Percentiles rank a stretch among this genome's conserved stretches.
Conservation (phyloP, 2,888 invertebrate species). For the Eretmocerus hayati region DNA sequence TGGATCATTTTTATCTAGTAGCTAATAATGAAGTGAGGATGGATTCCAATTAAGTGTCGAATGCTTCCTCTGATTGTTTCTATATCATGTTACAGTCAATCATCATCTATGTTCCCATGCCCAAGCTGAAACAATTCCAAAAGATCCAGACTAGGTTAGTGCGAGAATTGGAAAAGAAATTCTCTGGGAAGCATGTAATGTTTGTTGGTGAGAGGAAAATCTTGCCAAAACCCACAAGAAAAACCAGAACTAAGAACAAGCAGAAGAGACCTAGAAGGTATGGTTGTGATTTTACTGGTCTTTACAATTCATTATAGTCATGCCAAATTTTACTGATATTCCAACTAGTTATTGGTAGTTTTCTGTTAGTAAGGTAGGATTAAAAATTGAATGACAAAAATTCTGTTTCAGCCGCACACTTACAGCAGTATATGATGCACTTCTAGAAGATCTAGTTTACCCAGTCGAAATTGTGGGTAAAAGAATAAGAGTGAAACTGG, state of each 20-base stretch:
- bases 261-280: constrained; percentile 68
- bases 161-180: constrained; percentile 98
- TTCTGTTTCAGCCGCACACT: constrained; percentile 82
- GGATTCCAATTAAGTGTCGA: too few relatives aligned
- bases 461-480: constrained; percentile 99
- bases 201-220: constrained; percentile 97
- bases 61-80: too few relatives aligned
- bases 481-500: constrained; percentile 90
- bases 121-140: constrained; percentile 94
- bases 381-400: too few relatives aligned
- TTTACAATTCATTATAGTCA: too few relatives aligned
- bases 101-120: constrained; percentile 98
- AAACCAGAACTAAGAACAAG: constrained; percentile 70
- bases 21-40: too few relatives aligned
- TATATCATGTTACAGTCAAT: constrained; percentile 67
- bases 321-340: too few relatives aligned
- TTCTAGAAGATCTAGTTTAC: constrained; percentile 94
- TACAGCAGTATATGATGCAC: constrained; percentile 95
- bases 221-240: constrained; percentile 94
- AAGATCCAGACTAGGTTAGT: constrained; percentile 95
- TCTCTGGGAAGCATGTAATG: constrained; percentile 97
- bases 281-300: not conserved
- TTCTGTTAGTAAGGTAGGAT: too few relatives aligned
- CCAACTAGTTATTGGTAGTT: too few relatives aligned
- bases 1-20: too few relatives aligned